phyloP scores from a whole-genome alignment of 2,113 vertebrate genomes.

The Seriola dumerili region DNA sequence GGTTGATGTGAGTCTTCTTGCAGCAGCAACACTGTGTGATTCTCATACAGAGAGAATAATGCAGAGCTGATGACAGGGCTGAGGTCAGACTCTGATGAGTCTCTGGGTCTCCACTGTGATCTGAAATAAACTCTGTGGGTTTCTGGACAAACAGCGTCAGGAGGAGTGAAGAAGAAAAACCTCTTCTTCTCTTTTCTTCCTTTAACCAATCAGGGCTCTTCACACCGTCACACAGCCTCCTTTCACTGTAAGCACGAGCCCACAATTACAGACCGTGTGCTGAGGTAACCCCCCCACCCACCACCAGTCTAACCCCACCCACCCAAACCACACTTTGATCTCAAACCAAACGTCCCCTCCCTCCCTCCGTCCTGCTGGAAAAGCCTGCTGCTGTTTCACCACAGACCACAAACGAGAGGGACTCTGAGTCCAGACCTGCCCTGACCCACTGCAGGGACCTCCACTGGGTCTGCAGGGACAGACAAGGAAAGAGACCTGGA shows the following conservation, averaged over 20 bases:
- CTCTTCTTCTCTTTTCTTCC: neutral
- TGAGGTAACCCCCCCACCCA: slow-evolving; percentile 40
- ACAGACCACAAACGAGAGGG: slow-evolving; percentile 36
- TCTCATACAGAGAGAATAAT: too few relatives aligned
- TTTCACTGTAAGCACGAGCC: slow-evolving; percentile 43
- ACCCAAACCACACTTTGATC: slow-evolving; percentile 70
- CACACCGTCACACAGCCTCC: slow-evolving; percentile 43
- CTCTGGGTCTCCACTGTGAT: too few relatives aligned
- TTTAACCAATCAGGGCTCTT: slow-evolving; percentile 13
- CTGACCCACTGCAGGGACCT: neutral
- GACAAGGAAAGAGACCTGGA: neutral
- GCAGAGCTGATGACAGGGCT: too few relatives aligned
- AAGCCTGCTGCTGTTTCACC: slow-evolving; percentile 25
- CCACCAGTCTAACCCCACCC: slow-evolving; percentile 59
- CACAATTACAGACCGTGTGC: slow-evolving; percentile 73
- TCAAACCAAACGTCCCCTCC: slow-evolving; percentile 55
- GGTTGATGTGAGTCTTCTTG: too few relatives aligned
- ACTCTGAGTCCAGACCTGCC: slow-evolving; percentile 14
- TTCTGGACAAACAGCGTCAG: too few relatives aligned
- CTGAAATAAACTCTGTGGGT: too few relatives aligned
- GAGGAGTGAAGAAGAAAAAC: too few relatives aligned
- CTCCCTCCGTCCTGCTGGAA: slow-evolving; percentile 15
- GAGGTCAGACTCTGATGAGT: too few relatives aligned
- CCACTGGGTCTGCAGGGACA: neutral
- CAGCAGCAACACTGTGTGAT: too few relatives aligned